Percentiles rank a stretch among this genome's conserved stretches.
Conservation (phyloP, 2,113 vertebrate genomes). For the Odontophorus gujanensis region DNA sequence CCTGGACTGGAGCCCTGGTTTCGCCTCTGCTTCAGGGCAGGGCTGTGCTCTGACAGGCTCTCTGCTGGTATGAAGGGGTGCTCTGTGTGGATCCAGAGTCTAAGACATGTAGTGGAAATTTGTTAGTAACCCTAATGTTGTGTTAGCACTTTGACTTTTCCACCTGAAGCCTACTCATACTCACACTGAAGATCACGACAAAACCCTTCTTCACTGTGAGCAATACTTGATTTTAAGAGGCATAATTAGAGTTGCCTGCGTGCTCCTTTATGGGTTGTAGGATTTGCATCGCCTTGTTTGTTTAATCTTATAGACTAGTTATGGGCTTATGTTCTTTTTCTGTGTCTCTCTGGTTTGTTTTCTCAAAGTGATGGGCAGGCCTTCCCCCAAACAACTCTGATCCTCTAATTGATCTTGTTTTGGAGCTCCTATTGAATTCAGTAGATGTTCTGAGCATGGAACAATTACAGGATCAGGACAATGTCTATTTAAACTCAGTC, state of each 20-base stretch:
- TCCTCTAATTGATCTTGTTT: constrained; percentile 58
- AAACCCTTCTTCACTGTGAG: background rate
- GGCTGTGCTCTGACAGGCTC: background rate
- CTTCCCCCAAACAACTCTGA: constrained; percentile 52
- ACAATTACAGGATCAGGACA: constrained; percentile 38
- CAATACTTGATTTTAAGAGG: background rate
- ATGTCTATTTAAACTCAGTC: constrained; percentile 36
- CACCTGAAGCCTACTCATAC: background rate
- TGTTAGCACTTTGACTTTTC: background rate
- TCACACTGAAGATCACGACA: background rate
- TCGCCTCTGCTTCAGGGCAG: background rate
- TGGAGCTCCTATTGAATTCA: constrained; percentile 40
- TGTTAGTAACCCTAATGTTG: background rate
- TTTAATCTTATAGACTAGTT: constrained; percentile 31
- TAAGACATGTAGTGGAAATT: background rate
- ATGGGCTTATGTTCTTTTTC: constrained; percentile 13
- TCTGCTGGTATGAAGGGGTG: background rate
- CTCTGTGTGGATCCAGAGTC: background rate
- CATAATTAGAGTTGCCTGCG: background rate
- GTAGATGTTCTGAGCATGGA: background rate
- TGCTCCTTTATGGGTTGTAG: background rate
- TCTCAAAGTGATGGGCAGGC: constrained; percentile 32
- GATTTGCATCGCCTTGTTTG: background rate
- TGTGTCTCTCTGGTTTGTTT: constrained; percentile 34
- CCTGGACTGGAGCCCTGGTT: background rate